Conservation (phyloP, 2,888 invertebrate genomes). For the Monochamus alternatus region DNA sequence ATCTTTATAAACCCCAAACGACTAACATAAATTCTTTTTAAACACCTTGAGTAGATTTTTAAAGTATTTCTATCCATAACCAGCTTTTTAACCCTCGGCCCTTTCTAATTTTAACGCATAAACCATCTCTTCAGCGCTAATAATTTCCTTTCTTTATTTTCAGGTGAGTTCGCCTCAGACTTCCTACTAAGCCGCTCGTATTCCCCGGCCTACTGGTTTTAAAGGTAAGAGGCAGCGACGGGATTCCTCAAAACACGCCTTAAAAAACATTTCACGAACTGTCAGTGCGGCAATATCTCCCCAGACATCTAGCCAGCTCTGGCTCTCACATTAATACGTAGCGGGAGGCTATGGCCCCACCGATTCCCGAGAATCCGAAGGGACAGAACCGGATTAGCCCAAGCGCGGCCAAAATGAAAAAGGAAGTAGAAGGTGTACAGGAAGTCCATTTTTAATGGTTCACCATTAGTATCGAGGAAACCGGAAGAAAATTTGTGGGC, state of each 20-base stretch:
- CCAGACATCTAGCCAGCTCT: neutral
- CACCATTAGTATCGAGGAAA: too few species aligned
- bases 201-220: neutral
- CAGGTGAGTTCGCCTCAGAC: constrained; percentile 37
- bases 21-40: too few species aligned
- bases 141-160: constrained; percentile 28
- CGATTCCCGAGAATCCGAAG: constrained; percentile 5
- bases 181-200: neutral
- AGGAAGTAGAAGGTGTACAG: too few species aligned
- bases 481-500: too few species aligned
- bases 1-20: too few species aligned
- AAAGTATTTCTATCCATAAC: neutral
- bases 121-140: neutral
- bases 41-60: neutral
- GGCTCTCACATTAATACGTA: neutral
- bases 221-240: neutral
- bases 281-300: neutral
- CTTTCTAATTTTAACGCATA: neutral
- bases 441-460: too few species aligned
- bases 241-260: neutral
- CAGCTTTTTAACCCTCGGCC: neutral
- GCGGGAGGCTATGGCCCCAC: constrained; percentile 1
- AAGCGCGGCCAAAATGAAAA: too few species aligned
- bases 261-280: neutral
- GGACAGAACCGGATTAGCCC: neutral